Percentiles rank a stretch among this genome's conserved stretches.
These are phyloP conservation scores for Caenorhabditis sp. DNA, from an alignment of 2,888 invertebrate genomes.

Conservation along the genomic window DNA sequence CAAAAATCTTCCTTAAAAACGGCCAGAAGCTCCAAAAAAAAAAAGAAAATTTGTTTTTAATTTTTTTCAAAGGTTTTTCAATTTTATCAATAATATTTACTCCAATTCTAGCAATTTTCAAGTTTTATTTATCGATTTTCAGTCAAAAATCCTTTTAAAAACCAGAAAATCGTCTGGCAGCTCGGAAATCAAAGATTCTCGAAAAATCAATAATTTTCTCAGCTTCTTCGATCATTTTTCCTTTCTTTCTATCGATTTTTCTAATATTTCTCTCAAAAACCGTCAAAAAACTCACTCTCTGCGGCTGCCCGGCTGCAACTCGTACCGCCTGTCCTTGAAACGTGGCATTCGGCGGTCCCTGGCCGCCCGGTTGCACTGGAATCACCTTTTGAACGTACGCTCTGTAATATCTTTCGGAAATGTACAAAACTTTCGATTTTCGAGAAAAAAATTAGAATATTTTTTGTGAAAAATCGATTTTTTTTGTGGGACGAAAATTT, in stretches of 20 bases:
- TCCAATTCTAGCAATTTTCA: too few relatives aligned
- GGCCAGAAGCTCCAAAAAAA: too few relatives aligned
- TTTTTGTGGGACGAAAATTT: too few relatives aligned
- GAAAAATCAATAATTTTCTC: too few relatives aligned
- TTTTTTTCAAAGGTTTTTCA: not conserved
- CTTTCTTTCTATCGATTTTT: not conserved
- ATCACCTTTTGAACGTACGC: conserved; percentile 36
- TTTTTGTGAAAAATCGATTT: not conserved
- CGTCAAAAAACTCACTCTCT: conserved; percentile 29
- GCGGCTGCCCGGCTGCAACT: conserved; percentile 19
- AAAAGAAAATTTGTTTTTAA: not conserved
- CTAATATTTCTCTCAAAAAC: not conserved
- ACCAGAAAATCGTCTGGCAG: too few relatives aligned
- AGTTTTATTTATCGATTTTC: too few relatives aligned
- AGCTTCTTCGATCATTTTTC: too few relatives aligned
- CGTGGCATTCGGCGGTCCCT: conserved; percentile 12
- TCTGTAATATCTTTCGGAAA: conserved; percentile 29
- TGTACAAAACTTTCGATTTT: not conserved
- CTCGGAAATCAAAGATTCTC: too few relatives aligned
- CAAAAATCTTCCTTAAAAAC: too few relatives aligned
- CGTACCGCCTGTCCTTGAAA: conserved; percentile 37
- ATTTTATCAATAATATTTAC: not conserved
- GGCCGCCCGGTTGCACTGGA: conserved; percentile 13
- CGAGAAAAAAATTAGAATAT: not conserved
- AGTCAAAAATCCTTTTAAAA: too few relatives aligned